These are phyloP conservation scores for Pinctada fucata DNA, from an alignment of 2,888 invertebrate species.

Conservation along the genomic window DNA sequence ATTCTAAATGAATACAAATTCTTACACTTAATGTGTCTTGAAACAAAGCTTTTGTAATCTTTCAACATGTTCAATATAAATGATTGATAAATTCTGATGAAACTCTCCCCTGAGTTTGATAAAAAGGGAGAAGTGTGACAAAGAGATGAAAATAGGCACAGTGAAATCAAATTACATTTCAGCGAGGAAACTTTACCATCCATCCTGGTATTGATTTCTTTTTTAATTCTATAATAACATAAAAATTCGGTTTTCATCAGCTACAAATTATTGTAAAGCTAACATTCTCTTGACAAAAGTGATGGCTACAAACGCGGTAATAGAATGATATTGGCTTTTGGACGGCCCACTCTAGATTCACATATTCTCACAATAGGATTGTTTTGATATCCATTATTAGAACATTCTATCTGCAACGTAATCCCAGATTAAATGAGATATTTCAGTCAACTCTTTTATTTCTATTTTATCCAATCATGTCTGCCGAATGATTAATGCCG, in stretches of 20 bases:
- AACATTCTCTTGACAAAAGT: not conserved
- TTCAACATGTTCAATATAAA: too few species aligned
- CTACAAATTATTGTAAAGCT: not conserved
- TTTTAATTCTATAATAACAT: not conserved
- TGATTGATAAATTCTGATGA: too few species aligned
- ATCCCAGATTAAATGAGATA: conserved; percentile 3
- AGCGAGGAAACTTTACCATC: not conserved
- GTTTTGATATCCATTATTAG: not conserved
- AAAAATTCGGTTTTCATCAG: not conserved
- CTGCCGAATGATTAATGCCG: conserved; percentile 16
- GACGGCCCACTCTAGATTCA: not conserved
- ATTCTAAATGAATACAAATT: too few species aligned
- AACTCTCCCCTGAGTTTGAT: too few species aligned
- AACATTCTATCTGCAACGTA: not conserved
- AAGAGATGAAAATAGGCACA: too few species aligned
- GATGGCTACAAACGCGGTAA: not conserved
- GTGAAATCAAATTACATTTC: not conserved
- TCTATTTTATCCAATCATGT: conserved; percentile 3
- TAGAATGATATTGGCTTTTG: not conserved
- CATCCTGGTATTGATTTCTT: not conserved
- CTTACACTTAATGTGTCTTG: too few species aligned
- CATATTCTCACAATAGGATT: not conserved
- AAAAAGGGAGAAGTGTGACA: too few species aligned
- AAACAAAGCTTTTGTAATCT: too few species aligned
- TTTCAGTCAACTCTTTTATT: conserved; percentile 2